Conservation (phyloP, 2,888 invertebrate species). For the Metacarcinus magister region DNA sequence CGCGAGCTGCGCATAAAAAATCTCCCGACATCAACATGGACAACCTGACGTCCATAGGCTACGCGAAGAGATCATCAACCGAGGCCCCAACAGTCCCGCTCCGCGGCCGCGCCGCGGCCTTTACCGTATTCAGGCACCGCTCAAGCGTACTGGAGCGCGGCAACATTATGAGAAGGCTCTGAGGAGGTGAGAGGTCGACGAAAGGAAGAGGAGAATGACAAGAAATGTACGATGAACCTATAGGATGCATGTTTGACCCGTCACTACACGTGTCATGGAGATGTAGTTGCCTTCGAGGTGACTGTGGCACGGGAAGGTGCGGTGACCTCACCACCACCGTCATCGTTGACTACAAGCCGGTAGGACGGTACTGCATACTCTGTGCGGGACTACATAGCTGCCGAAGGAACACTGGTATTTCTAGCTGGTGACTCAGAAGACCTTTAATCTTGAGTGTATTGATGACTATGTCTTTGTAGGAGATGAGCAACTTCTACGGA, state of each 20-base stretch:
- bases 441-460: slow-evolving; percentile 95
- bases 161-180: slow-evolving; percentile 94
- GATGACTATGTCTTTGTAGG: slow-evolving; percentile 99
- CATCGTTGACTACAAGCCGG: slow-evolving; percentile 95
- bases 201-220: slow-evolving; percentile 84
- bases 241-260: slow-evolving; percentile 96
- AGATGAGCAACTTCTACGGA: slow-evolving; percentile 99
- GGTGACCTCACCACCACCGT: slow-evolving; percentile 91
- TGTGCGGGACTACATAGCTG: slow-evolving; percentile 96
- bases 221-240: slow-evolving; percentile 87
- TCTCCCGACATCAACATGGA: slow-evolving; percentile 95
- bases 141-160: slow-evolving; percentile 97
- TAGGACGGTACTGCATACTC: slow-evolving; percentile 99
- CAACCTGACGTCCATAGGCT: slow-evolving; percentile 96
- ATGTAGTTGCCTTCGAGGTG: slow-evolving; percentile 96
- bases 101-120: too few species aligned
- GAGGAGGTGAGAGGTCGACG: slow-evolving; percentile 88
- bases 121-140: slow-evolving; percentile 98
- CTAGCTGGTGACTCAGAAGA: slow-evolving; percentile 93
- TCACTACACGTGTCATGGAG: slow-evolving; percentile 99
- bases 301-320: slow-evolving; percentile 93
- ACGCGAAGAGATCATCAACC: slow-evolving; percentile 94
- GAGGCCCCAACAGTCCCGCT: slow-evolving; percentile 97
- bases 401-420: slow-evolving; percentile 94
- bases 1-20: slow-evolving; percentile 95